These are phyloP conservation scores for Malthinus seriepunctatus DNA, from an alignment of 2,888 invertebrate genomes.

Conservation along the genomic window DNA sequence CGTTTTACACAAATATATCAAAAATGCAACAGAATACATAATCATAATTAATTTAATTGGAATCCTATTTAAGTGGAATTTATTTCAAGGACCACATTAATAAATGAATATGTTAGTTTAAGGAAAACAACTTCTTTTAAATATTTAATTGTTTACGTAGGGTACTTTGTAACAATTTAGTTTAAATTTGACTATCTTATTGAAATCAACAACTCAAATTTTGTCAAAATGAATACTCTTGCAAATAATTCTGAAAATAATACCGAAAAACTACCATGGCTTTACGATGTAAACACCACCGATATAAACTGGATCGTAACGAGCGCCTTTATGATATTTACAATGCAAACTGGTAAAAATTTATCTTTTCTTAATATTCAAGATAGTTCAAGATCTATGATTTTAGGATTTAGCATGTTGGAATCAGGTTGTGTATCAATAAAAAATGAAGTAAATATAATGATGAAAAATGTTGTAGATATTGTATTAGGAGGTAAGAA, in stretches of 20 bases:
- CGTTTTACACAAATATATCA: too few species aligned
- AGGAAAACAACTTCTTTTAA: constrained; percentile 30
- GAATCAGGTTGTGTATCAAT: constrained; percentile 92
- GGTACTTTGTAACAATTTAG: too few species aligned
- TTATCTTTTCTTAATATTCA: not conserved
- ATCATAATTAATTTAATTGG: too few species aligned
- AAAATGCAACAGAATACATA: too few species aligned
- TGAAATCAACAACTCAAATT: too few species aligned
- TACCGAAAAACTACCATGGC: constrained; percentile 17
- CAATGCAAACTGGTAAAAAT: constrained; percentile 84
- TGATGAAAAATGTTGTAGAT: constrained; percentile 96
- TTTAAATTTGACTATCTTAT: too few species aligned
- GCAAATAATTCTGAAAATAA: not conserved
- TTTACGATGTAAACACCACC: constrained; percentile 69
- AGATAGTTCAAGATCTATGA: not conserved
- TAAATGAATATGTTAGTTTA: constrained; percentile 30
- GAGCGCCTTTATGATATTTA: constrained; percentile 87
- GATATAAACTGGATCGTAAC: constrained; percentile 90
- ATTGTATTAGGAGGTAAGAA: constrained; percentile 81
- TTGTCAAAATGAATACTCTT: not conserved
- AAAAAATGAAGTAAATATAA: constrained; percentile 95
- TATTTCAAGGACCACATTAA: constrained; percentile 17
- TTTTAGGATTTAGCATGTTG: constrained; percentile 86
- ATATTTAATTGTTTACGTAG: constrained; percentile 38
- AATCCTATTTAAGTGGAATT: too few species aligned